Percentiles rank a stretch among this genome's conserved stretches.
These are phyloP conservation scores for Eidolon dupreanum DNA, from an alignment of 2,797 vertebrate genomes.

Conservation along the genomic window DNA sequence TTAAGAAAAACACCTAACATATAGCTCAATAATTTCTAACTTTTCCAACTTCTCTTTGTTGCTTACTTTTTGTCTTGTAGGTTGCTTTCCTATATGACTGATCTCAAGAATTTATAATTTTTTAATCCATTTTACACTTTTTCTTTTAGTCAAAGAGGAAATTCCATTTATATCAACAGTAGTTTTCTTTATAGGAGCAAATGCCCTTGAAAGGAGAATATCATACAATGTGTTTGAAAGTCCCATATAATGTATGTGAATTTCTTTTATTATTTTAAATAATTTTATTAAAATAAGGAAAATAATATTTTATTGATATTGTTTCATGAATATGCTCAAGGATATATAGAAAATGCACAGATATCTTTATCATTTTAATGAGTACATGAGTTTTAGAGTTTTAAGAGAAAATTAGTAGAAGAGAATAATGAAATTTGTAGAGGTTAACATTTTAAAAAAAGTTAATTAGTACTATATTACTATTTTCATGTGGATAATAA, in stretches of 20 bases:
- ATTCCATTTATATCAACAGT: neutral
- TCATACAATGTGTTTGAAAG: neutral
- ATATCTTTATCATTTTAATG: neutral
- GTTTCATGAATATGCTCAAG: neutral
- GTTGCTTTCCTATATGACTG: neutral
- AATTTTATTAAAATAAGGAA: neutral
- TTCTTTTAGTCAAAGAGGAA: neutral
- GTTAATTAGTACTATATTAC: neutral
- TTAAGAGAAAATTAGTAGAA: neutral
- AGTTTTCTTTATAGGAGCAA: neutral
- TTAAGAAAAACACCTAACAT: conserved; percentile 8
- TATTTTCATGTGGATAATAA: neutral
- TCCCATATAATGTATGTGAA: neutral
- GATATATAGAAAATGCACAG: neutral
- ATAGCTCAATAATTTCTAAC: neutral
- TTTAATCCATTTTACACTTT: neutral
- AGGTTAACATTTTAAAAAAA: neutral
- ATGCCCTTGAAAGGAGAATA: neutral
- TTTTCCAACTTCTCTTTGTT: neutral
- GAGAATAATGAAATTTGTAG: neutral
- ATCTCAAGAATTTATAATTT: neutral
- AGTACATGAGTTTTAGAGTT: neutral
- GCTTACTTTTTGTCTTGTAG: neutral
- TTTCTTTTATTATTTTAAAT: neutral
- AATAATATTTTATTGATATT: neutral